A percentile compares a stretch with the other conserved stretches of the same genome.
Conservation (phyloP, 2,113 vertebrate genomes). For the Nicator chloris region DNA sequence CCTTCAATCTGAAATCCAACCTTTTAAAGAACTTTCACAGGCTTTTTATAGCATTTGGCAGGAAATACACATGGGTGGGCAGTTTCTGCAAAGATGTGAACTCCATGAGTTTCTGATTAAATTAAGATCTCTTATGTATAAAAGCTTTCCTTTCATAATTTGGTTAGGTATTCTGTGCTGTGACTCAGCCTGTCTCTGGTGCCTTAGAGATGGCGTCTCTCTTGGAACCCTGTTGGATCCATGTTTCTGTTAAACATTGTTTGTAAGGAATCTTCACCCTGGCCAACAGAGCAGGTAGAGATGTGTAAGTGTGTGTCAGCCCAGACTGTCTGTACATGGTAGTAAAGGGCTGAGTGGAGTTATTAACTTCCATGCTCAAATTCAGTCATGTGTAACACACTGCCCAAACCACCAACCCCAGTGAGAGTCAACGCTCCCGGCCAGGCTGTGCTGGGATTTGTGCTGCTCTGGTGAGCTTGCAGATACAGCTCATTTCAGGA, state of each 20-base stretch:
- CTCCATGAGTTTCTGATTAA: not conserved
- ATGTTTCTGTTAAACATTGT: not conserved
- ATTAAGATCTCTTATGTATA: not conserved
- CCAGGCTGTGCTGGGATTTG: not conserved
- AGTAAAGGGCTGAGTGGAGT: not conserved
- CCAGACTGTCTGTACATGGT: not conserved
- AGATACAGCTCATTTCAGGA: not conserved
- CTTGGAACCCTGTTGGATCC: not conserved
- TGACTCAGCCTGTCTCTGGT: not conserved
- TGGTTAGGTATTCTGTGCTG: not conserved
- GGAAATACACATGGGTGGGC: not conserved
- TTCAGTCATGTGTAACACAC: not conserved
- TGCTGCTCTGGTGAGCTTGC: not conserved
- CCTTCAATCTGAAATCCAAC: not conserved
- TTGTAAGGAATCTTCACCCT: not conserved
- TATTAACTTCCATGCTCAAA: not conserved
- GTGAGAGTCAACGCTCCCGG: not conserved
- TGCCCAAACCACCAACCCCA: not conserved
- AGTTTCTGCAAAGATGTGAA: not conserved
- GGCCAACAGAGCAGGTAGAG: not conserved
- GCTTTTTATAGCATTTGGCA: not conserved
- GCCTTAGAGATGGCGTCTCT: not conserved
- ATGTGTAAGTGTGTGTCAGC: not conserved
- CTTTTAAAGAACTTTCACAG: not conserved
- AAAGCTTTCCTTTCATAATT: not conserved